These are phyloP conservation scores for Macrosoma leucophasiata DNA, from an alignment of 2,888 invertebrate species.

Conservation along the genomic window DNA sequence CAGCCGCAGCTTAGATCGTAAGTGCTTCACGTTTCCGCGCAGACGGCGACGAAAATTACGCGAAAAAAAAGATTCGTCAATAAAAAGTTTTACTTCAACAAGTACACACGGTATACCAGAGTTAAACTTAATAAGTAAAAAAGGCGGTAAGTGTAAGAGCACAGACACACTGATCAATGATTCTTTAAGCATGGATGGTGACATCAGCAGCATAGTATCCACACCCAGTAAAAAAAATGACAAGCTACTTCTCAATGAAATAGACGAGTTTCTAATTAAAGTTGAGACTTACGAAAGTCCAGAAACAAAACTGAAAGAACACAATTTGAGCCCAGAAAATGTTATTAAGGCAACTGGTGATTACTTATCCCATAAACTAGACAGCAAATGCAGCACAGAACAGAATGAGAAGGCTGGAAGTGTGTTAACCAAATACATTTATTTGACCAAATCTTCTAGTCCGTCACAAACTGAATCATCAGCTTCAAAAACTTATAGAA, in stretches of 20 bases:
- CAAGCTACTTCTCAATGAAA: conserved; percentile 61
- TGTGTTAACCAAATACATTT: conserved; percentile 64
- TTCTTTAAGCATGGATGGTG: conserved; percentile 63
- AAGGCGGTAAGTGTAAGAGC: conserved; percentile 8
- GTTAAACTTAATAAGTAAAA: conserved; percentile 33
- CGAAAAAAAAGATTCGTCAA: conserved; percentile 40
- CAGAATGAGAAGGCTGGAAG: conserved; percentile 56
- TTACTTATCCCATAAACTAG: conserved; percentile 54
- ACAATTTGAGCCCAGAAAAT: conserved; percentile 42
- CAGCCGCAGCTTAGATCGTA: conserved; percentile 47
- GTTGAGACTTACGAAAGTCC: conserved; percentile 63
- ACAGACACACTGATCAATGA: conserved; percentile 35
- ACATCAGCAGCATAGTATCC: conserved; percentile 62
- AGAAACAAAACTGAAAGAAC: conserved; percentile 42
- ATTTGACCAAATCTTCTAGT: conserved; percentile 43
- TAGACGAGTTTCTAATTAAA: conserved; percentile 65
- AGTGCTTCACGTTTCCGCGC: conserved; percentile 60
- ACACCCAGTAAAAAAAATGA: conserved; percentile 66
- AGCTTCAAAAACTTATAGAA: too few relatives aligned
- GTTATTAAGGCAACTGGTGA: conserved; percentile 61
- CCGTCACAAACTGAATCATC: conserved; percentile 33
- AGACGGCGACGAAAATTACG: conserved; percentile 48
- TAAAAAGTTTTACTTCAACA: conserved; percentile 47
- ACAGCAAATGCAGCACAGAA: conserved; percentile 33
- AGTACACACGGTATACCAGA: conserved; percentile 35